Evolutionary conservation across 1,140 invertebrate genomes (phyloP), one percentile per base, ranked within the genome.

Genomic region (Ptiloglossa arizonensis): DNA sequence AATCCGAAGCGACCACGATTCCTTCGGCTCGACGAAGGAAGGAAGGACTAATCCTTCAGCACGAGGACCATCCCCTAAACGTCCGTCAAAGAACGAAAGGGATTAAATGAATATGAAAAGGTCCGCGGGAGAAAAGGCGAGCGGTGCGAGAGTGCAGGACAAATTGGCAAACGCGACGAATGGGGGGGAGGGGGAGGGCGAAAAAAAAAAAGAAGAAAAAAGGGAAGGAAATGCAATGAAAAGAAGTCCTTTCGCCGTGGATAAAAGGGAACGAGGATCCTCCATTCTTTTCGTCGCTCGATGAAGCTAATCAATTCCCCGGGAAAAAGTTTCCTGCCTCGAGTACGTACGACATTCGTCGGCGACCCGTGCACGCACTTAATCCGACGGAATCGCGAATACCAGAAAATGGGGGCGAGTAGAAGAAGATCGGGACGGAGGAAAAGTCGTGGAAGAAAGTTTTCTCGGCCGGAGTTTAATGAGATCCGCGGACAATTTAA

Each of bases 241-340:
- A 69, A 19, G 44, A 15, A 54, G 29, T 22, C 32, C 46, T 52
- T 62, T 50, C 52, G 44, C 46, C 8, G 17, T 11, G 46, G 50
- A 52, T 60, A 48, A 82, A 71, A 70, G 60, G 67, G 24, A 59
- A 35, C 32, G 27, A 52, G 59, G 41, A 35, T 27, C 48, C 38
- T 56, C 44, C 22, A 52, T 52, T 11, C 50, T 57, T 32, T 52
- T 64, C 44, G 71, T 57, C 24, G 17, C 41, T 60, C 80, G 60
- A 69, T n/a, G 52, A 59, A 54, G 60, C 44, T 71, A 70, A 82
- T 82, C 80, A 82, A 82, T 82, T 77, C 66, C 44, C 32, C n/a
- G n/a, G n/a, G n/a, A n/a, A n/a, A n/a, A n/a, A 77, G 64, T 24
- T 17, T 32, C 13, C 59, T 46, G n/a, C 19, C 24, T 2, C 9